Evolutionary conservation across 1,140 invertebrate genomes (phyloP).

Genomic region (Drosophila chauvacae): DNA sequence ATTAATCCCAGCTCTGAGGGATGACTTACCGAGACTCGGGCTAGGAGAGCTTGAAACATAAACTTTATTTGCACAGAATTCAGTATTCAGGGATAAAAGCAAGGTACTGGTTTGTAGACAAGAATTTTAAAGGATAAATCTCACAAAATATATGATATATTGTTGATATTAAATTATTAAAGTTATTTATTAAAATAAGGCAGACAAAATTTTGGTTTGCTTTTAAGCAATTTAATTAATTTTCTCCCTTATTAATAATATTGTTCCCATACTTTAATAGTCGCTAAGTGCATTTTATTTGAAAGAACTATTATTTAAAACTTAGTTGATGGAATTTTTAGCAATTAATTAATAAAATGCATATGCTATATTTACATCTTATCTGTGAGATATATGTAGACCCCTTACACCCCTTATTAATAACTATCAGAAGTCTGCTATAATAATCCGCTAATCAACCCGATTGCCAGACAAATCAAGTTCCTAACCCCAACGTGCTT

Average conservation of each 20-base stretch:
- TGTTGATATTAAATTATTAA: no score
- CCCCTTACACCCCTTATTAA: neutral
- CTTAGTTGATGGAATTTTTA: no score
- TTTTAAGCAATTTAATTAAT: no score
- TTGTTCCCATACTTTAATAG: no score
- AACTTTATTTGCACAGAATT: neutral
- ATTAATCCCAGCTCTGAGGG: neutral
- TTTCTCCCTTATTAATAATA: no score
- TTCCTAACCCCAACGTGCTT: neutral
- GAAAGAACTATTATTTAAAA: no score
- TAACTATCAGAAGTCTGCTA: neutral
- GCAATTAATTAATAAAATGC: neutral
- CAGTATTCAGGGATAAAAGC: neutral
- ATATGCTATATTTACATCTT: neutral
- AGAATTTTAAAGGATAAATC: neutral
- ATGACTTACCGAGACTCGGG: neutral
- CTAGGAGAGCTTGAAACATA: neutral
- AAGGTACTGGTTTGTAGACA: neutral
- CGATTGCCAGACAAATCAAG: constrained; percentile 3
- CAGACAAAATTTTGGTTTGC: no score
- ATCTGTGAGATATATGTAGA: neutral
- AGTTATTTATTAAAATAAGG: no score
- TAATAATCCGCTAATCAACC: constrained; percentile 11
- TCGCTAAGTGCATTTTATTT: no score
- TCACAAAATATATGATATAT: no score